Evolutionary conservation across 1,140 invertebrate species (phyloP), one percentile per base, ranked within the genome.

Genomic region (Pseudomyrmex pallidus): DNA sequence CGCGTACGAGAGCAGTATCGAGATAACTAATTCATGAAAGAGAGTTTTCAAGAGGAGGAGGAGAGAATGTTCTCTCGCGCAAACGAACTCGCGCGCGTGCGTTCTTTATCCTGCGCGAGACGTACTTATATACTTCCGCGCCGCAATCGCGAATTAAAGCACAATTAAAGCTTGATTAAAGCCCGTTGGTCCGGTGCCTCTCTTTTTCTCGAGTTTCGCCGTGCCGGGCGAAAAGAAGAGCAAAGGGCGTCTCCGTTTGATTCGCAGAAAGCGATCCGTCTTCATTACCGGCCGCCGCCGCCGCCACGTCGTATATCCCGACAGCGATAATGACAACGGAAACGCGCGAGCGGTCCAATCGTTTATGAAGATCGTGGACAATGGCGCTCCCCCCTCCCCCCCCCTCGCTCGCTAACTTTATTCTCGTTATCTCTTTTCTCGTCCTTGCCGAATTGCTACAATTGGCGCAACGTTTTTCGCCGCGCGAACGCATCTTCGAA

Each of bases 221-320:
- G 57, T 13, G 70, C 25, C 61, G 74, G 8, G 48, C 15, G 12
- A 9, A 72, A 72, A 57, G 54, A 72, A 80, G 87, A 86, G 76
- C 52, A 70, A 87, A 35, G 35, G 84, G 59, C 87, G 84, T 57
- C 82, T 72, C 35, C 5, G 9, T 85, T 88, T 63, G 73, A 85
- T 90, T 90, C 87, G 76, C 61, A 67, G 44, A 72, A 85, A 89
- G 85, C 48, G 74, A 91, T 91, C 82, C 78, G 87, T 91, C 90
- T 91, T 91, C 86, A 85, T 89, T 89, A 89, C 85, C 20, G n/a
- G n/a, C n/a, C 64, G 78, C n/a, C n/a, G n/a, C n/a, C n/a, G 63
- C 63, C 54, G 50, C 57, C 62, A 72, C 63, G 63, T 73, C 64
- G 44, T 52, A 85, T 67, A 78, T 83, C 57, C 52, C 44, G 74